Evolutionary conservation across 2,888 invertebrate genomes (phyloP), one percentile per base, ranked within the genome.

Genomic region (Eupeodes luniger): DNA sequence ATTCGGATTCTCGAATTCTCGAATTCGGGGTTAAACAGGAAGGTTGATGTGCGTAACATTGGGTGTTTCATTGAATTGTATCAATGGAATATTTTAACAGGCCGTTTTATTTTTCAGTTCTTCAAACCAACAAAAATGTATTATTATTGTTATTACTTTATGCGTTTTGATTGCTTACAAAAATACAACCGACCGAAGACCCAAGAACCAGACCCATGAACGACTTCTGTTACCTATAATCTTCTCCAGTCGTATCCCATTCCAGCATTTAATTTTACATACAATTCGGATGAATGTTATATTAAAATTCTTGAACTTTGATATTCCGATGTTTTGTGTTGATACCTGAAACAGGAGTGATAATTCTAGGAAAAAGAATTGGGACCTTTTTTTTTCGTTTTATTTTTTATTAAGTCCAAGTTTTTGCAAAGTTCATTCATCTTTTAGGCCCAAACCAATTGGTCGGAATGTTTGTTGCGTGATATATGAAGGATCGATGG

Each of bases 11-110:
- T 27, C 27, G 44, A 19, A 40, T 27, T 27, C 27, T 27, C 27
- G 44, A 19, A 19, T 27, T 70, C 79, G 34, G 64, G 75, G 57
- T 49, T 72, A 61, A 77, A 80, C 66, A 83, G 77, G 83, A 87
- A 83, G 83, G 76, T 67, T 80, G 87, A 83, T 87, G 72, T 36
- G 83, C 87, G 83, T 87, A 87, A 87, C 87, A 87, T 87, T 87
- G 87, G 87, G 76, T 76, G 87, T 87, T 87, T 83, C 80, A 87
- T 87, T 87, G 84, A 87, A 72, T 55, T 84, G 77, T 87, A 80
- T 87, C 87, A 87, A 87, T 83, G 84, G 77, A 84, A 87, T 74
- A 84, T 81, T 77, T 83, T 87, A 87, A 77, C 67, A 80, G 67
- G 47, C 44, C 19, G 80, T 77, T 72, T 57, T 59, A 79, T 59